Conservation (phyloP, 2,888 invertebrate genomes). For the Eupithecia centaureata region DNA sequence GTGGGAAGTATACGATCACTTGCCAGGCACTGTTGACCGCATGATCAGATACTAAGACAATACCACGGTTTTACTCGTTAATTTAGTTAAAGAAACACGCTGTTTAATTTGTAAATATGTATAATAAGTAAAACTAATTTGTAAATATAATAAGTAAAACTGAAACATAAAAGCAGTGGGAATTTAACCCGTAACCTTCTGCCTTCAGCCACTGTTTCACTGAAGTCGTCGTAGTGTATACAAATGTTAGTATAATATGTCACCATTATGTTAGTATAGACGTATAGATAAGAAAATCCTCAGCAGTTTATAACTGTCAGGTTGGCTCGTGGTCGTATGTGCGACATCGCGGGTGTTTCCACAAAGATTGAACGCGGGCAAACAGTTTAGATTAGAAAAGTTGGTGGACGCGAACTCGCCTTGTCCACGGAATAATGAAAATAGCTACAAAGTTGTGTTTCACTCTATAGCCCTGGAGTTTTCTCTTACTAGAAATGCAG, state of each 20-base stretch:
- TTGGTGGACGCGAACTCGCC: constrained; percentile 63
- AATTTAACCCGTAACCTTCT: too few species aligned
- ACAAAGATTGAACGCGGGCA: constrained; percentile 53
- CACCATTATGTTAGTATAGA: too few species aligned
- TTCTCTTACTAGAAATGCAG: neutral
- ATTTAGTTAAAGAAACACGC: neutral
- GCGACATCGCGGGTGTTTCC: constrained; percentile 43
- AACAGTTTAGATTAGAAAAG: constrained; percentile 83
- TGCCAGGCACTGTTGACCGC: constrained; percentile 22
- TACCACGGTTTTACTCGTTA: neutral
- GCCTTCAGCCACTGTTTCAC: too few species aligned
- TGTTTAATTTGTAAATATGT: too few species aligned
- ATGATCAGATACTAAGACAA: constrained; percentile 1
- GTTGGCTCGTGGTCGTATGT: constrained; percentile 32
- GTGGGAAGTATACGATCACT: constrained; percentile 18
- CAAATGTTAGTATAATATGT: too few species aligned
- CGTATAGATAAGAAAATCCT: constrained; percentile 15
- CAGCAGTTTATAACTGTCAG: constrained; percentile 41
- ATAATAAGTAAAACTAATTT: too few species aligned
- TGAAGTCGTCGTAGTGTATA: too few species aligned
- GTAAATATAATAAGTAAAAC: too few species aligned
- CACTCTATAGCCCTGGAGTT: neutral
- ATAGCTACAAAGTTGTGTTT: constrained; percentile 9
- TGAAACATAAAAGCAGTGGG: too few species aligned
- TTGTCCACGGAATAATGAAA: constrained; percentile 32